Conservation (phyloP, 2,797 vertebrate genomes). For the Hyperoplus lanceolatus region DNA sequence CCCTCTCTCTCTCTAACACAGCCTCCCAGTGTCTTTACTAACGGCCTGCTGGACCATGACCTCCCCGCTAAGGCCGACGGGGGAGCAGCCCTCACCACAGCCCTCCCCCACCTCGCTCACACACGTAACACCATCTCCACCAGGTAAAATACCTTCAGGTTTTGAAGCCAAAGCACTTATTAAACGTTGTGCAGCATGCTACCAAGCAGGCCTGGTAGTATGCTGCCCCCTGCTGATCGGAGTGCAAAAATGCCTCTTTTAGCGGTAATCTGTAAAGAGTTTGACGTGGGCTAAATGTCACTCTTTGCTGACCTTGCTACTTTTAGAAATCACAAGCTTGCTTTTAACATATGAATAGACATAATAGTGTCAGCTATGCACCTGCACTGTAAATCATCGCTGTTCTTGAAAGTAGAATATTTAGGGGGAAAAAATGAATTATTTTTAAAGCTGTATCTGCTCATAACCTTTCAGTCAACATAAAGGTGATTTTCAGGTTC, state of each 20-base stretch:
- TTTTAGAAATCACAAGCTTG: neutral
- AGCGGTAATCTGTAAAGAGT: neutral
- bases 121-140: conserved; percentile 78
- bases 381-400: too few species aligned
- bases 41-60: conserved; percentile 87
- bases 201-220: neutral
- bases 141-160: conserved; percentile 82
- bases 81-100: conserved; percentile 57
- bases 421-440: neutral
- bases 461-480: neutral
- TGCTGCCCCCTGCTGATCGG: conserved; percentile 38
- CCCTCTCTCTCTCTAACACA: conserved; percentile 61
- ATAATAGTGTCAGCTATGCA: neutral
- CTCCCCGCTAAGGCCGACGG: conserved; percentile 77
- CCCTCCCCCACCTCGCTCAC: conserved; percentile 78
- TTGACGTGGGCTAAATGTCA: neutral
- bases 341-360: neutral
- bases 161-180: neutral
- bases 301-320: neutral
- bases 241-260: neutral
- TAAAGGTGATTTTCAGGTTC: neutral
- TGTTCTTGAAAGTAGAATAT: too few species aligned
- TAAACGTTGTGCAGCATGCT: neutral
- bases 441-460: neutral
- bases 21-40: conserved; percentile 87